A percentile compares a stretch with the other conserved stretches of the same genome.
Conservation (phyloP, 2,888 invertebrate species). For the Carterocephalus palaemon region DNA sequence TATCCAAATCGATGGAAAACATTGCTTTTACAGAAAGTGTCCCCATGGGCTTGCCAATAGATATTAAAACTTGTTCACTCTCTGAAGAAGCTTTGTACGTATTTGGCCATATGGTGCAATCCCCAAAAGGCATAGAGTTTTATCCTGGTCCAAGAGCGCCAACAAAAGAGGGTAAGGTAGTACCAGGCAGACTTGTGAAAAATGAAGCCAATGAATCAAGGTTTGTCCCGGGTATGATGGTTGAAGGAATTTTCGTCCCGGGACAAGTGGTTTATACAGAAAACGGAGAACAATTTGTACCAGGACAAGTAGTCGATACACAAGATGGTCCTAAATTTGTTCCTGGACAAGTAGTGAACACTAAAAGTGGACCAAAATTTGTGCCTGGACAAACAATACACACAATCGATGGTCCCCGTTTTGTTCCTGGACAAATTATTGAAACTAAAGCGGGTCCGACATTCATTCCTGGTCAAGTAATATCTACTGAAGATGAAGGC, state of each 20-base stretch:
- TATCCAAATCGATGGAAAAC: conserved; percentile 78
- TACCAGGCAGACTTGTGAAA: conserved; percentile 81
- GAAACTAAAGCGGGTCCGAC: conserved; percentile 86
- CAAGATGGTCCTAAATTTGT: conserved; percentile 85
- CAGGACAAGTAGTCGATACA: conserved; percentile 85
- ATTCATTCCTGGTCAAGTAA: conserved; percentile 88
- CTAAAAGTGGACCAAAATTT: conserved; percentile 81
- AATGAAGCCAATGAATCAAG: conserved; percentile 80
- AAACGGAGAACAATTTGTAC: conserved; percentile 84
- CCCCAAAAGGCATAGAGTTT: conserved; percentile 82
- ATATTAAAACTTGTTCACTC: conserved; percentile 74
- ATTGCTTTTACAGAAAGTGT: conserved; percentile 76
- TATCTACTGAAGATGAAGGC: conserved; percentile 80
- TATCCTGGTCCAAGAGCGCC: conserved; percentile 79
- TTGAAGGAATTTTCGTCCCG: conserved; percentile 82
- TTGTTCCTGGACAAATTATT: conserved; percentile 88
- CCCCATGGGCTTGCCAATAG: conserved; percentile 78
- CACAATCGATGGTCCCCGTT: conserved; percentile 84
- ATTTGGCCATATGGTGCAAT: conserved; percentile 84
- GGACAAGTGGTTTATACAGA: conserved; percentile 84
- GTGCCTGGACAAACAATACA: conserved; percentile 85
- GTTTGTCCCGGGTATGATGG: conserved; percentile 84
- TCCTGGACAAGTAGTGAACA: conserved; percentile 87
- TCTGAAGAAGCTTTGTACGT: conserved; percentile 76
- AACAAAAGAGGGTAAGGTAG: conserved; percentile 77